These are phyloP conservation scores for Clivina fossor DNA, from an alignment of 2,888 invertebrate species.

Conservation along the genomic window DNA sequence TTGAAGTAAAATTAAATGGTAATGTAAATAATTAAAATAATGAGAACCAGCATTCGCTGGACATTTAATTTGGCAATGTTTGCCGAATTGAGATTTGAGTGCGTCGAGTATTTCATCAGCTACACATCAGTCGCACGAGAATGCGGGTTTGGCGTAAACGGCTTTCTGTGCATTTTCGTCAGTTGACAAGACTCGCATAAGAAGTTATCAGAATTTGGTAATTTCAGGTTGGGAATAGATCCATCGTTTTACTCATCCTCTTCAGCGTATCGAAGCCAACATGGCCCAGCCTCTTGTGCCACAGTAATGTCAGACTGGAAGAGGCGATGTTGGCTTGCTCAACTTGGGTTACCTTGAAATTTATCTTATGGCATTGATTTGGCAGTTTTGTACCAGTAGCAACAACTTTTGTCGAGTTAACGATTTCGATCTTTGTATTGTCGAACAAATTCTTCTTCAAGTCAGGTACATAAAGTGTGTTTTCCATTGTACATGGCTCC, in stretches of 20 bases:
- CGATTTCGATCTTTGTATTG: constrained; percentile 6
- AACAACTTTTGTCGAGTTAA: constrained; percentile 3
- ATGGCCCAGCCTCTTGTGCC: constrained; percentile 38
- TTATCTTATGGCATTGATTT: constrained; percentile 6
- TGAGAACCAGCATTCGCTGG: too few species aligned
- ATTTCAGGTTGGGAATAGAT: constrained; percentile 24
- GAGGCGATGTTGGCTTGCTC: constrained; percentile 1
- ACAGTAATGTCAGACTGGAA: constrained; percentile 7
- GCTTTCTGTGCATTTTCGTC: constrained; percentile 24
- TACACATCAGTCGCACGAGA: not conserved
- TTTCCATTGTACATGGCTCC: too few species aligned
- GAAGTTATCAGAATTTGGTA: constrained; percentile 24
- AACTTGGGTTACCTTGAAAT: not conserved
- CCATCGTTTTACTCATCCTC: constrained; percentile 34
- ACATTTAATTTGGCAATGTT: too few species aligned
- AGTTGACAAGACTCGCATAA: constrained; percentile 31
- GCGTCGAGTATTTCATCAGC: too few species aligned
- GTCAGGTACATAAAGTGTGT: constrained; percentile 36
- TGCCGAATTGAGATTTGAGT: too few species aligned
- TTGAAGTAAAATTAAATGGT: too few species aligned
- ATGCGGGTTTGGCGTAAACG: constrained; percentile 15
- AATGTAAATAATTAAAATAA: too few species aligned
- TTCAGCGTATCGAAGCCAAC: constrained; percentile 32
- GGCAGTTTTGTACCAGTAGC: constrained; percentile 1
- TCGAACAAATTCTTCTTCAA: constrained; percentile 34